Evolutionary conservation across 2,113 vertebrate genomes (phyloP).

Genomic region (Larimichthys crocea): DNA sequence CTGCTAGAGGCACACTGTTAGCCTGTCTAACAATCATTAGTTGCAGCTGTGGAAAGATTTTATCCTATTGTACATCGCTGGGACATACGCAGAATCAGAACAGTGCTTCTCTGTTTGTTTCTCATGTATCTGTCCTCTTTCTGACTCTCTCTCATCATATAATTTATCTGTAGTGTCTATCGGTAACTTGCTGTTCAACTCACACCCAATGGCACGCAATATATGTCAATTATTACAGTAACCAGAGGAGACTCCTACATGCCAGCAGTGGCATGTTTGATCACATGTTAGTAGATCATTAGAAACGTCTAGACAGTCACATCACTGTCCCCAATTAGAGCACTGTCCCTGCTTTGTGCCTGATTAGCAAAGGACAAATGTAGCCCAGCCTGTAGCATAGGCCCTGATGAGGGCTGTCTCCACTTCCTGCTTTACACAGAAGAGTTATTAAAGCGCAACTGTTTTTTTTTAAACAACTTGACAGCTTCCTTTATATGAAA

Average conservation of each 20-base stretch:
- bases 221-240: slow-evolving; percentile 24
- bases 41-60: background rate
- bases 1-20: too few species aligned
- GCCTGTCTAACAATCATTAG: background rate
- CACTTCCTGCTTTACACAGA: slow-evolving; percentile 3
- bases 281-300: slow-evolving; percentile 71
- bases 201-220: background rate
- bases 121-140: background rate
- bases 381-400: slow-evolving; percentile 3
- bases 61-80: background rate
- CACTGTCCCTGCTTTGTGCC: slow-evolving; percentile 49
- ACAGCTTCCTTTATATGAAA: slow-evolving; percentile 25
- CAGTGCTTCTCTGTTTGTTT: background rate
- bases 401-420: background rate
- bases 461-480: slow-evolving; percentile 31
- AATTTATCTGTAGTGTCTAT: background rate
- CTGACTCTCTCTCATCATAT: background rate
- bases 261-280: slow-evolving; percentile 24
- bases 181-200: background rate
- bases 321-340: slow-evolving; percentile 44
- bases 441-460: slow-evolving; percentile 19
- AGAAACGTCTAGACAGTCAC: slow-evolving; percentile 73
- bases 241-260: background rate
- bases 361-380: slow-evolving; percentile 43
- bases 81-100: background rate